Conservation (phyloP, 2,113 vertebrate species). For the Sula dactylatra region DNA sequence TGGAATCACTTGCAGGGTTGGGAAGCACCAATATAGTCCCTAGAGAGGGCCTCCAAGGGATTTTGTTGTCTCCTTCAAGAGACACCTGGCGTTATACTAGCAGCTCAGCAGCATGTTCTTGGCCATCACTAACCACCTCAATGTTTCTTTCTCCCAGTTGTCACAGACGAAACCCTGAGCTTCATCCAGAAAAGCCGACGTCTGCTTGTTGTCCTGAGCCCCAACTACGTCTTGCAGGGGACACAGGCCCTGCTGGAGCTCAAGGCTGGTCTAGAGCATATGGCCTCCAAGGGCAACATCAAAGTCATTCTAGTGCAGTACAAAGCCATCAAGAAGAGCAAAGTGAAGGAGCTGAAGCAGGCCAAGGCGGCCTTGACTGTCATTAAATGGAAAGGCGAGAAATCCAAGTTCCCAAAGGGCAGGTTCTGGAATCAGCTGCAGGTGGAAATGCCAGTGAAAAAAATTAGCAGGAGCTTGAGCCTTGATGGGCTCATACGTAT, state of each 20-base stretch:
- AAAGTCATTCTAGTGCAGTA: constrained; percentile 93
- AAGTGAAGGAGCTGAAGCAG: constrained; percentile 87
- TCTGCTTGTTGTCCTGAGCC: constrained; percentile 91
- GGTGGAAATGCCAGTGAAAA: constrained; percentile 86
- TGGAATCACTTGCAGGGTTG: not conserved
- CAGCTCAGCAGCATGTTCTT: not conserved
- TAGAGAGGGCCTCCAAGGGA: not conserved
- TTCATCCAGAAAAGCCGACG: constrained; percentile 92
- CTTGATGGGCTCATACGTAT: constrained; percentile 19
- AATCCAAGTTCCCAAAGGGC: constrained; percentile 84
- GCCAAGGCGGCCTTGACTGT: constrained; percentile 84
- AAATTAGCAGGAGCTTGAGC: constrained; percentile 30
- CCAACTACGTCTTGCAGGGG: constrained; percentile 86
- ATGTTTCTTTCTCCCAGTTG: constrained; percentile 84
- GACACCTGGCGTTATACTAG: not conserved
- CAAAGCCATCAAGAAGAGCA: constrained; percentile 80
- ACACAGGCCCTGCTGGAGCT: constrained; percentile 96
- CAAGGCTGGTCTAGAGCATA: constrained; percentile 89
- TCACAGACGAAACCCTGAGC: constrained; percentile 94
- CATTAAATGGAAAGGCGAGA: constrained; percentile 93
- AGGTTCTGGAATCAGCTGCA: constrained; percentile 93
- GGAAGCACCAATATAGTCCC: not conserved
- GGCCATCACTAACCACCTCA: constrained; percentile 64
- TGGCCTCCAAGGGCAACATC: constrained; percentile 87
- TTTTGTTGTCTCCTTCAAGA: not conserved